Evolutionary conservation across 2,113 vertebrate species (phyloP).

Genomic region (Pteronura brasiliensis): DNA sequence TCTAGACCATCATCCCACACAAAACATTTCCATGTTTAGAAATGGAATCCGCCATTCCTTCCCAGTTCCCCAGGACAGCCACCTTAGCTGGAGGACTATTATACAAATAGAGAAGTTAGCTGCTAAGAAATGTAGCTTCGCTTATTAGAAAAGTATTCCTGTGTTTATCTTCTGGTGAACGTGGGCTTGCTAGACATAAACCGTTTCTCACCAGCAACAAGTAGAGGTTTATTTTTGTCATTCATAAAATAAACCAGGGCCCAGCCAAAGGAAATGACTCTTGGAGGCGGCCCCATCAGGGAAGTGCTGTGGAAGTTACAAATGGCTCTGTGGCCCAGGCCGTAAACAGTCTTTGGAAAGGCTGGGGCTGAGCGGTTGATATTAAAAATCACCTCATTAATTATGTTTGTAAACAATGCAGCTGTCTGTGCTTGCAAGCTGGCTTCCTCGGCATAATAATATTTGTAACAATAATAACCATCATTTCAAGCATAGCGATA

Average conservation of each 20-base stretch:
- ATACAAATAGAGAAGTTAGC: slow-evolving; percentile 74
- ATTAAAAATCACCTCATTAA: slow-evolving; percentile 82
- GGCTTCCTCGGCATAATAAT: slow-evolving; percentile 70
- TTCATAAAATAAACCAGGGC: slow-evolving; percentile 78
- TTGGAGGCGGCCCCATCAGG: slow-evolving; percentile 55
- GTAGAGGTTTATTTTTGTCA: slow-evolving; percentile 70
- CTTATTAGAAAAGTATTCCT: slow-evolving; percentile 70
- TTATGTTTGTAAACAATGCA: slow-evolving; percentile 78
- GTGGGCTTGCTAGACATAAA: slow-evolving; percentile 70
- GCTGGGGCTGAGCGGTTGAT: slow-evolving; percentile 75
- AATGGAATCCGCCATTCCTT: slow-evolving; percentile 53
- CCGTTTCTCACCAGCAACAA: slow-evolving; percentile 59
- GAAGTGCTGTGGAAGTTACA: slow-evolving; percentile 68
- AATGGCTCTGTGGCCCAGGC: slow-evolving; percentile 71
- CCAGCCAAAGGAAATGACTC: slow-evolving; percentile 74
- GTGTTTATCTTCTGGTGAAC: slow-evolving; percentile 73
- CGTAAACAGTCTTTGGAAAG: slow-evolving; percentile 78
- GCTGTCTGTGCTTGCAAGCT: slow-evolving; percentile 73
- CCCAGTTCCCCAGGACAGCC: not conserved
- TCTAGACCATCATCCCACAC: slow-evolving; percentile 7
- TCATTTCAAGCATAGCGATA: slow-evolving; percentile 66
- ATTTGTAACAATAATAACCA: slow-evolving; percentile 75
- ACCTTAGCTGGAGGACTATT: slow-evolving; percentile 36
- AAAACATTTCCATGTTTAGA: slow-evolving; percentile 68
- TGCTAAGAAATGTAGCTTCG: slow-evolving; percentile 59